Evolutionary conservation across 1,140 invertebrate genomes (phyloP).

Genomic region (Hylyphantes graminicola): DNA sequence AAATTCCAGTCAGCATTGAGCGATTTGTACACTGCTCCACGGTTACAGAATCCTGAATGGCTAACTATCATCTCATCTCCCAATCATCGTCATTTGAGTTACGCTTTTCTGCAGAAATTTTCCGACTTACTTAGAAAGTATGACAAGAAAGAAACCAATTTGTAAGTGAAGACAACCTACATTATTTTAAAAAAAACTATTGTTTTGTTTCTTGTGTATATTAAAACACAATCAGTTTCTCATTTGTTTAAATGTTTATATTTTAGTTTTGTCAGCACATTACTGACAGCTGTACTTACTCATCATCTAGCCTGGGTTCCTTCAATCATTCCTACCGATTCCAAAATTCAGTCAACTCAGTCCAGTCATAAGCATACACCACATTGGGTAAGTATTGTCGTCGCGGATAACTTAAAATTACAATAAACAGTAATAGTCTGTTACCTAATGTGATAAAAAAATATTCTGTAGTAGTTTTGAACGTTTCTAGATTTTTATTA

Average conservation of each 20-base stretch:
- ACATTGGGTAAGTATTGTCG: constrained; percentile 67
- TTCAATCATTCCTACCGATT: constrained; percentile 74
- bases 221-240: too few relatives aligned
- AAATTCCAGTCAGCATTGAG: constrained; percentile 71
- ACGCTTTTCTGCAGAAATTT: constrained; percentile 68
- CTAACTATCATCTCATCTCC: constrained; percentile 72
- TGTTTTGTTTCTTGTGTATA: not conserved
- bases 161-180: constrained; percentile 74
- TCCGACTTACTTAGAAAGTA: constrained; percentile 68
- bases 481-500: not conserved
- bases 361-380: constrained; percentile 65
- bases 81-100: constrained; percentile 66
- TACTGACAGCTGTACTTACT: constrained; percentile 86
- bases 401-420: too few relatives aligned
- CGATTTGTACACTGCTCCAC: constrained; percentile 77
- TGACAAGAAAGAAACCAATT: constrained; percentile 84
- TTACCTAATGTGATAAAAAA: not conserved
- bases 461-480: not conserved
- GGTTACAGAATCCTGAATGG: constrained; percentile 77
- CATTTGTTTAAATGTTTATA: not conserved
- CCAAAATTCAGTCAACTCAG: constrained; percentile 51
- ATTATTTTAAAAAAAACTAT: not conserved
- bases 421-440: not conserved
- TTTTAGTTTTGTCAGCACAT: constrained; percentile 88
- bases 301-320: constrained; percentile 91